Evolutionary conservation across 2,113 vertebrate genomes (phyloP), one percentile per base, ranked within the genome.

Genomic region (Colius striatus): DNA sequence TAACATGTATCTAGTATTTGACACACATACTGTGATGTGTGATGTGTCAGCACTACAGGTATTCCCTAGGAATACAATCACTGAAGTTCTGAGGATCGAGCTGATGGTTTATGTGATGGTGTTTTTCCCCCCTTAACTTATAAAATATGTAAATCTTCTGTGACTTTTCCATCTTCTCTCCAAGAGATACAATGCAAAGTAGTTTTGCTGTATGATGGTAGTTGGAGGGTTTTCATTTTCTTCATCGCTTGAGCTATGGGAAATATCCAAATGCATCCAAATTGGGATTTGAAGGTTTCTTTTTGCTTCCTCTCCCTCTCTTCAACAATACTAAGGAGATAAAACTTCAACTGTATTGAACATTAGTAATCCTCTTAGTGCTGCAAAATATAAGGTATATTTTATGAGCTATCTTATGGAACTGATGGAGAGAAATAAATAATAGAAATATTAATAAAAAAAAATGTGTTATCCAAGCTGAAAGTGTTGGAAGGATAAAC

Each of bases 381-480:
- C 38, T 89, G 58, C 54, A 51, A 87, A 76, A 54, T 82, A 17
- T 93, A 78, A 80, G 72, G 25, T 75, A 58, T 92, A 94, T 74
- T 95, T 80, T 92, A 76, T 93, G 71, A 87, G 75, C 50, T 72
- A 89, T 43, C 87, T 96, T 89, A 77, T 27, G 54, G 55, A 94
- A 76, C 71, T 94, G 92, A 84, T 74, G 25, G 6, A 4, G 8
- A 9, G 5, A 90, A 89, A 95, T 95, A 95, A 92, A 95, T 89
- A 94, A 94, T 84, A 89, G 12, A 41, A 89, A 89, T 89, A 91
- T 75, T 94, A 95, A 90, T 94, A 95, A 91, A 83, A 73, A 81
- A 85, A 82, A 63, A 83, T 57, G 38, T 57, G 57, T 91, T 93
- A 89, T 82, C 53, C 74, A 84, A 91, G 76, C 43, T 89, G 70